These are phyloP conservation scores for Drosophila arizonae DNA, from an alignment of 1,140 invertebrate species.

Conservation along the genomic window DNA sequence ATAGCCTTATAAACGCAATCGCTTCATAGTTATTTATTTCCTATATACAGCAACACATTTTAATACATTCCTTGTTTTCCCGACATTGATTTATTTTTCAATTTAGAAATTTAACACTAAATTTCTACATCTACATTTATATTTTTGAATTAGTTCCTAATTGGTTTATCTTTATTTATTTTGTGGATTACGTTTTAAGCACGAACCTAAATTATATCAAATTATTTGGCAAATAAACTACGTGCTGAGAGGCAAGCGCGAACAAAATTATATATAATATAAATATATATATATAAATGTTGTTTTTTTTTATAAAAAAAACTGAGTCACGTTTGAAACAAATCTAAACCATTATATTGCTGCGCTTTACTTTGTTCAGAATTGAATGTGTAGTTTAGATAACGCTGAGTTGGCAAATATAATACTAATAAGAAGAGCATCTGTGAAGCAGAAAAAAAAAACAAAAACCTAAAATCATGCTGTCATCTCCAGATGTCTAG, in stretches of 20 bases:
- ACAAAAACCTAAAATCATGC: not conserved
- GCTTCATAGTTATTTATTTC: too few relatives aligned
- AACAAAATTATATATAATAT: not conserved
- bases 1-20: too few relatives aligned
- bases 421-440: not conserved
- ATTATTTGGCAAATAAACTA: not conserved
- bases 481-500: not conserved
- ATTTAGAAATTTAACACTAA: too few relatives aligned
- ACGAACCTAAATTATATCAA: not conserved
- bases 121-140: too few relatives aligned
- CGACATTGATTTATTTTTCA: too few relatives aligned
- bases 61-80: too few relatives aligned
- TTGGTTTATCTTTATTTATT: too few relatives aligned
- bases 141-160: too few relatives aligned
- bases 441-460: not conserved
- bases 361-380: constrained; percentile 18
- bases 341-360: constrained; percentile 11
- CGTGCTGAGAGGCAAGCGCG: not conserved
- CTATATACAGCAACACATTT: too few relatives aligned
- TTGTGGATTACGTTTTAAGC: not conserved
- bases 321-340: not conserved
- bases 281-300: not conserved
- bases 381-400: not conserved
- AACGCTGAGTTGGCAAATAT: not conserved
- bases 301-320: not conserved